These are phyloP conservation scores for Pangasius larnaudii DNA, from an alignment of 2,797 vertebrate species.

Conservation along the genomic window DNA sequence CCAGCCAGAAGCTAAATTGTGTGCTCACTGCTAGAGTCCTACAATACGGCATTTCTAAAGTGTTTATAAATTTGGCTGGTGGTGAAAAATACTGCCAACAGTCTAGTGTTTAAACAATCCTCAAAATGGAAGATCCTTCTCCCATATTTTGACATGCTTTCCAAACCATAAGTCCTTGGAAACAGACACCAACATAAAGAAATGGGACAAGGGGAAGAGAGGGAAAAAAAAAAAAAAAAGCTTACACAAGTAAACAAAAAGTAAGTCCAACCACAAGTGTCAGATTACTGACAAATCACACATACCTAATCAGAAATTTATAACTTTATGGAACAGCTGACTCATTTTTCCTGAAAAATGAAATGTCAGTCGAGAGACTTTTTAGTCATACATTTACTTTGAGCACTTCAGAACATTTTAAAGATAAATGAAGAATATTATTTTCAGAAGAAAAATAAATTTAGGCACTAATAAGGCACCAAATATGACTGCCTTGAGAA, in stretches of 20 bases:
- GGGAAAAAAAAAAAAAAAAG: constrained; percentile 33
- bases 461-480: constrained; percentile 89
- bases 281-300: constrained; percentile 36
- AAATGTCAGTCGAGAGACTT: constrained; percentile 46
- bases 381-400: constrained; percentile 52
- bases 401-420: constrained; percentile 54
- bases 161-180: constrained; percentile 53
- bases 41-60: constrained; percentile 27
- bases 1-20: constrained; percentile 17
- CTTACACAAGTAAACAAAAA: constrained; percentile 39
- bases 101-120: constrained; percentile 60
- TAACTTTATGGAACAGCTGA: constrained; percentile 23
- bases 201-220: constrained; percentile 20
- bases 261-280: constrained; percentile 16
- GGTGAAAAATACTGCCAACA: constrained; percentile 61
- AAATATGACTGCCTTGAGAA: constrained; percentile 84
- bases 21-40: constrained; percentile 11
- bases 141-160: constrained; percentile 65
- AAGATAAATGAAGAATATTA: constrained; percentile 54
- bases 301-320: constrained; percentile 31
- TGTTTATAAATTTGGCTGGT: constrained; percentile 34
- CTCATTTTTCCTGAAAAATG: constrained; percentile 54
- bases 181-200: constrained; percentile 56
- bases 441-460: constrained; percentile 79
- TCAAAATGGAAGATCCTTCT: constrained; percentile 63